Evolutionary conservation across 2,113 vertebrate species (phyloP).

Genomic region (Aegithalos caudatus): DNA sequence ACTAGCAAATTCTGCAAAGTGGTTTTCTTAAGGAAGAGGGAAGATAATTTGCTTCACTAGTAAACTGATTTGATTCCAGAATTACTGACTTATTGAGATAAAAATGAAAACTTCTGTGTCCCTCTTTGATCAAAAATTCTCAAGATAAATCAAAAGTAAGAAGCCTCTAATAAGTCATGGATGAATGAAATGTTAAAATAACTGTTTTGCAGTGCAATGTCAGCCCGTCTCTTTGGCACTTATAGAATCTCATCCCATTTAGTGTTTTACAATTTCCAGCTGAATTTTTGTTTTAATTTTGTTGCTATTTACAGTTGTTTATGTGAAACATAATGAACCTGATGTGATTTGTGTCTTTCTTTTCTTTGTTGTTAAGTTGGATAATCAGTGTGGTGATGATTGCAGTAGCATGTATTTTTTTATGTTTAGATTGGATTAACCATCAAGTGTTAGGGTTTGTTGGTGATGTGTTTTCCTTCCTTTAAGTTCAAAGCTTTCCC

Average conservation of each 20-base stretch:
- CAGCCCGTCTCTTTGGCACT: not conserved
- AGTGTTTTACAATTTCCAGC: not conserved
- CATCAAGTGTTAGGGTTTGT: not conserved
- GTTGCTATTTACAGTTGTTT: not conserved
- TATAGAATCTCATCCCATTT: not conserved
- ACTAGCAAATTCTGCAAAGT: not conserved
- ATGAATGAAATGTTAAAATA: conserved; percentile 21
- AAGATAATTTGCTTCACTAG: not conserved
- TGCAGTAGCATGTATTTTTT: not conserved
- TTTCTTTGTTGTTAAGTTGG: not conserved
- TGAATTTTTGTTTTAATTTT: not conserved
- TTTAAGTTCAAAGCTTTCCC: not conserved
- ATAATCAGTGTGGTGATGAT: not conserved
- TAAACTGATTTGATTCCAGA: conserved; percentile 3
- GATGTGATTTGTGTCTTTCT: not conserved
- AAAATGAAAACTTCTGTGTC: not conserved
- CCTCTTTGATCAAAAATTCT: conserved; percentile 36
- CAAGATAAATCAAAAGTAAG: conserved; percentile 42
- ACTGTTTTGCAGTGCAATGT: not conserved
- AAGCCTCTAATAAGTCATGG: conserved; percentile 28
- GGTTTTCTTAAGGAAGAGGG: not conserved
- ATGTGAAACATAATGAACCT: not conserved
- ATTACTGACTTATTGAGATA: not conserved
- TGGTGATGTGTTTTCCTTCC: not conserved
- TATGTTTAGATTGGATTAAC: not conserved